These are phyloP conservation scores for Spodoptera frugiperda DNA, from an alignment of 1,140 invertebrate genomes.

Conservation along the genomic window DNA sequence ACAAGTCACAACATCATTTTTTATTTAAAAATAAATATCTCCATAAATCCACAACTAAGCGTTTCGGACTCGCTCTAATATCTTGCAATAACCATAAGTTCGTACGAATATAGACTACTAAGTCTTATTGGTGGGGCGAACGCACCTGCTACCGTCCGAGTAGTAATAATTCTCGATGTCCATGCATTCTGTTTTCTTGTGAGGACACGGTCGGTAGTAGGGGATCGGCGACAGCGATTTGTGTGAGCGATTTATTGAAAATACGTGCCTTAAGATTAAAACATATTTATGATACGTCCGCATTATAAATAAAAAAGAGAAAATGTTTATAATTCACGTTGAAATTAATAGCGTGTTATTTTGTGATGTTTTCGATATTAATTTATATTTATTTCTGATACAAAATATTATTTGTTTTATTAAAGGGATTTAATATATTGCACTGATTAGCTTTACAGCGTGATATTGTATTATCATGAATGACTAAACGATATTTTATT, in stretches of 20 bases:
- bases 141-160: constrained; percentile 68
- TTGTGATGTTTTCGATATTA: background rate
- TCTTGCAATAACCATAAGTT: constrained; percentile 66
- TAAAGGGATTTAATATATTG: no score
- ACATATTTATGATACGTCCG: constrained; percentile 17
- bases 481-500: no score
- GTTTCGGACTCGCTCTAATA: constrained; percentile 59
- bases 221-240: constrained; percentile 44
- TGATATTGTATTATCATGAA: no score
- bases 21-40: constrained; percentile 43
- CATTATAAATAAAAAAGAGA: background rate
- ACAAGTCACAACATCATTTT: constrained; percentile 39
- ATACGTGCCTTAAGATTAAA: constrained; percentile 18
- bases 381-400: background rate
- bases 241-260: constrained; percentile 25
- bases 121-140: constrained; percentile 58
- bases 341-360: background rate
- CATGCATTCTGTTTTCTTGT: constrained; percentile 60
- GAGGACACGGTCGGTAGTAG: constrained; percentile 28
- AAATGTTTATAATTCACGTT: constrained; percentile 9
- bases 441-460: no score
- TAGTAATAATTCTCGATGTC: constrained; percentile 67
- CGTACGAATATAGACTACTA: constrained; percentile 55
- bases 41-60: constrained; percentile 60
- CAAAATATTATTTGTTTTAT: no score